A percentile compares a stretch with the other conserved stretches of the same genome.
These are phyloP conservation scores for Sesamia inferens DNA, from an alignment of 2,888 invertebrate genomes.

Conservation along the genomic window DNA sequence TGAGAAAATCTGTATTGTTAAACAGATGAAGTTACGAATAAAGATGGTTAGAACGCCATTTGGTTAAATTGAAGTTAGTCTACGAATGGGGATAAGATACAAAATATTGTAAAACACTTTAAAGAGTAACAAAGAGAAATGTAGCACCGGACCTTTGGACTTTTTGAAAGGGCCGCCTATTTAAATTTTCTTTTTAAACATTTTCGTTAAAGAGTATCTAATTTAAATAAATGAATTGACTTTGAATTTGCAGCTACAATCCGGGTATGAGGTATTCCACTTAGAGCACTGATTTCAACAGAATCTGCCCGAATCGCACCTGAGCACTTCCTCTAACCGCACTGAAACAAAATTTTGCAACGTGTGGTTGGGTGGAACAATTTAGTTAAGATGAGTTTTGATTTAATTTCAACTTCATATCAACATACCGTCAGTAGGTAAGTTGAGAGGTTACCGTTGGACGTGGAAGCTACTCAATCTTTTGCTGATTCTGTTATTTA, in stretches of 20 bases:
- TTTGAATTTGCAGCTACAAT: not conserved
- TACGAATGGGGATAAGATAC: not conserved
- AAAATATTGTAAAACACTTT: not conserved
- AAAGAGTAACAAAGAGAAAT: not conserved
- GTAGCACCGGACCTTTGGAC: not conserved
- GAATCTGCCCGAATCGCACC: no score
- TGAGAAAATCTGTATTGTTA: not conserved
- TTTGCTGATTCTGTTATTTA: not conserved
- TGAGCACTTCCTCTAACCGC: no score
- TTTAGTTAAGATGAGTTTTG: not conserved
- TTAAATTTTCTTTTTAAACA: not conserved
- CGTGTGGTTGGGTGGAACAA: no score
- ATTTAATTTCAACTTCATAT: not conserved
- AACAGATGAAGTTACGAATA: not conserved
- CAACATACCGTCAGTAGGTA: no score
- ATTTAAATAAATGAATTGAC: not conserved
- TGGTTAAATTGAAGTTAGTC: constrained; percentile 1
- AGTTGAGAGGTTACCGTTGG: not conserved
- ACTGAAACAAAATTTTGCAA: no score
- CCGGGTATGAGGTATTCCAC: no score
- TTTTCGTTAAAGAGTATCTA: not conserved
- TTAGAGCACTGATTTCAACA: no score
- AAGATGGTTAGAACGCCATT: not conserved
- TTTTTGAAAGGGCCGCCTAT: not conserved
- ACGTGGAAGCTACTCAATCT: not conserved